Evolutionary conservation across 30 jellyfish, hydroid and myxozoan genomes (phyloP).

Genomic region (Aurelia coerulea): DNA sequence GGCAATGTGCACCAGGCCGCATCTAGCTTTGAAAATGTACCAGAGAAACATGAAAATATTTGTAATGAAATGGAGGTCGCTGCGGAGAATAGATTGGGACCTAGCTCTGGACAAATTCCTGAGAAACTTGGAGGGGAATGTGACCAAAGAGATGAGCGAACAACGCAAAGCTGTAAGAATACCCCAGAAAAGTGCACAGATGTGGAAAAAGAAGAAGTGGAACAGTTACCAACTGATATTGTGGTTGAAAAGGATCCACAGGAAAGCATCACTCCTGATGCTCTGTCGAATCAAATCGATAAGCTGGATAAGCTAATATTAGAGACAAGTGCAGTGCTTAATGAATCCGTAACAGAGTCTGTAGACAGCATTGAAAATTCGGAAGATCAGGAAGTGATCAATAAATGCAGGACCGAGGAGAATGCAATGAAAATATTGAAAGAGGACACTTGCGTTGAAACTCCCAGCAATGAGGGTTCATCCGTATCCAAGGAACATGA

Average conservation of each 20-base stretch:
- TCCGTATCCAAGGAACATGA: too few relatives aligned
- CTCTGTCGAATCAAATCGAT: slow-evolving; percentile 53
- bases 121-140: too few relatives aligned
- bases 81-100: too few relatives aligned
- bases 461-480: too few relatives aligned
- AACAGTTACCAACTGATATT: too few relatives aligned
- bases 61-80: too few relatives aligned
- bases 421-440: not conserved
- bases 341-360: not conserved
- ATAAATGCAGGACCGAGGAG: not conserved
- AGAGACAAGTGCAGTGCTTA: slow-evolving; percentile 46
- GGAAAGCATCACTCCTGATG: not conserved
- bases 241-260: too few relatives aligned
- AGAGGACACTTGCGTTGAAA: not conserved
- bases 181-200: not conserved
- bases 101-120: too few relatives aligned
- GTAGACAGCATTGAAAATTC: not conserved
- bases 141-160: too few relatives aligned
- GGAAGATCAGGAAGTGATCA: not conserved
- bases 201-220: not conserved
- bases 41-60: too few relatives aligned
- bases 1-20: not conserved
- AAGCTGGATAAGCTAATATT: slow-evolving; percentile 38
- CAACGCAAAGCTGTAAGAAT: too few relatives aligned
- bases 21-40: too few relatives aligned